Percentiles rank a stretch among this genome's conserved stretches.
Evolutionary conservation across 2,113 vertebrate species (phyloP).

Genomic region (Rhinolophus sinicus): DNA sequence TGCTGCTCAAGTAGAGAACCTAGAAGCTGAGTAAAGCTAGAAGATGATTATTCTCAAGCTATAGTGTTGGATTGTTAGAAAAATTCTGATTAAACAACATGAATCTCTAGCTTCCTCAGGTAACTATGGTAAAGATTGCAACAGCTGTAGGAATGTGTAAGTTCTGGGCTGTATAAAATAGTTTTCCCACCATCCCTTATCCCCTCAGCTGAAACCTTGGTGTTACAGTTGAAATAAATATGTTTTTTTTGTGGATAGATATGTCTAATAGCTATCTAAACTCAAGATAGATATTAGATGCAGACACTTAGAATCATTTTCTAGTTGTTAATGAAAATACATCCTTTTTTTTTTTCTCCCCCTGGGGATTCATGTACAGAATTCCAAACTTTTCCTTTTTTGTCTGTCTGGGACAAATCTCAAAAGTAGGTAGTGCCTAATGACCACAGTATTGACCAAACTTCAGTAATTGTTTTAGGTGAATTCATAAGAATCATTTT

Average conservation of each 20-base stretch:
- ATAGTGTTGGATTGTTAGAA: background rate
- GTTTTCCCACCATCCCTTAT: background rate
- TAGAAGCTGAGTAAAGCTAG: background rate
- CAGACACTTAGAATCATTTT: background rate
- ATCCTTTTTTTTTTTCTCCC: background rate
- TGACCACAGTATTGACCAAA: background rate
- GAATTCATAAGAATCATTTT: background rate
- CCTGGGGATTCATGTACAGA: slow-evolving; percentile 24
- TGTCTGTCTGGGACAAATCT: slow-evolving; percentile 7
- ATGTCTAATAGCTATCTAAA: too few species aligned
- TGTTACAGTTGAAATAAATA: background rate
- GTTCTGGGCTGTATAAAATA: background rate
- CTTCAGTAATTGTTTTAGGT: background rate
- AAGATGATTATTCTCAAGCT: background rate
- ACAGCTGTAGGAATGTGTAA: background rate
- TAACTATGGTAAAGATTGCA: background rate
- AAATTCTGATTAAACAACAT: background rate
- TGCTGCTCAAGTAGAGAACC: background rate
- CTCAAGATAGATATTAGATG: background rate
- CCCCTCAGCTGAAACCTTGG: background rate
- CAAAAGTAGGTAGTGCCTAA: slow-evolving; percentile 48
- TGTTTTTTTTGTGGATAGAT: background rate
- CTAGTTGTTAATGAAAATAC: slow-evolving; percentile 10
- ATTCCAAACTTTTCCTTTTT: background rate
- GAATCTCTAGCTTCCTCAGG: background rate